Conservation (phyloP, 2,888 invertebrate genomes). For the Trachelus tabidus region DNA sequence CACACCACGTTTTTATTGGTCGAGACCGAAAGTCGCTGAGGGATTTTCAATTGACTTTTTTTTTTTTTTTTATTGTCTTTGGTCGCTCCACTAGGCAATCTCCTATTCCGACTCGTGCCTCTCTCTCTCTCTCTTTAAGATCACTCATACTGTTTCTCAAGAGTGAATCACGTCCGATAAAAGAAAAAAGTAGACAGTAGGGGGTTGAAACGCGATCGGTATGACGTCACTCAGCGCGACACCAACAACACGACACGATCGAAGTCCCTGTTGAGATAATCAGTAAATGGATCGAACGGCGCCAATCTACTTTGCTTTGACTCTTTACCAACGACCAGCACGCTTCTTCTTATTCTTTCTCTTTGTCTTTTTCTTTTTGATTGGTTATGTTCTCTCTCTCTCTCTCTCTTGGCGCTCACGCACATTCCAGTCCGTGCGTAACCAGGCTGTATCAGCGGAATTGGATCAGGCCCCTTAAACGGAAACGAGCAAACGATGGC, state of each 20-base stretch:
- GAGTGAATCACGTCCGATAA: neutral
- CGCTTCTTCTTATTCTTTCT: neutral
- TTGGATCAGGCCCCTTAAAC: neutral
- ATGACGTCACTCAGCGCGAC: conserved; percentile 2
- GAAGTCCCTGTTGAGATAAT: conserved; percentile 13
- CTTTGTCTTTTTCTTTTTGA: neutral
- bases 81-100: conserved; percentile 7
- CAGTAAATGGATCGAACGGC: conserved; percentile 19
- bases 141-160: neutral
- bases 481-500: neutral
- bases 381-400: neutral
- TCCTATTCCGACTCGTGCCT: neutral
- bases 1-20: neutral
- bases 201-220: neutral
- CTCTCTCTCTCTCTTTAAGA: neutral
- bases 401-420: neutral
- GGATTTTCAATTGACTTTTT: conserved; percentile 9
- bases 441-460: neutral
- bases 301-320: conserved; percentile 18
- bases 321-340: conserved; percentile 2
- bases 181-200: neutral
- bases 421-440: neutral
- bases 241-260: conserved; percentile 2
- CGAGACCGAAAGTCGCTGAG: neutral
- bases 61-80: neutral